A percentile compares a stretch with the other conserved stretches of the same genome.
These are phyloP conservation scores for Megalops atlanticus DNA, from an alignment of 2,113 vertebrate genomes.

Conservation along the genomic window DNA sequence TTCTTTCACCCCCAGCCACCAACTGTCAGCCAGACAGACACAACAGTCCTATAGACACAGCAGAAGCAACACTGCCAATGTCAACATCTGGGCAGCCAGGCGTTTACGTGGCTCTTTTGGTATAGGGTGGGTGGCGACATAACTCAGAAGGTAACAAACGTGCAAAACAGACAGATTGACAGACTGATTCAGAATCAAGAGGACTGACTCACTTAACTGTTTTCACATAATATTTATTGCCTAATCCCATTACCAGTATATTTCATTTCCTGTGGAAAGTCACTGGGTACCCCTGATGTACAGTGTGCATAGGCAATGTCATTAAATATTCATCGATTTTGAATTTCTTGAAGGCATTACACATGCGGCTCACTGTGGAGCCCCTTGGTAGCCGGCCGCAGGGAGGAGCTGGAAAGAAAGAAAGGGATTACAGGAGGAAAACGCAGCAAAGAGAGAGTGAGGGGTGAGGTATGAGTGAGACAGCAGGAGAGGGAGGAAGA, in stretches of 20 bases:
- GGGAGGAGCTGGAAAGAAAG: background rate
- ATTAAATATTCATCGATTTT: background rate
- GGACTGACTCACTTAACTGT: background rate
- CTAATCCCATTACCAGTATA: background rate
- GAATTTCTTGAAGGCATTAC: background rate
- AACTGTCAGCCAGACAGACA: no score
- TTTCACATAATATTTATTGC: slow-evolving; percentile 4
- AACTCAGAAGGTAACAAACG: background rate
- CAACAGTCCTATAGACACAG: background rate
- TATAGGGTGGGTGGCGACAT: background rate
- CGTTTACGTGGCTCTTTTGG: background rate
- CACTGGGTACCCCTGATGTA: background rate
- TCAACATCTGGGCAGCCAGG: background rate
- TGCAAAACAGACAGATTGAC: background rate
- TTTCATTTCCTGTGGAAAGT: background rate
- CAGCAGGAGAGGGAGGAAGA: background rate
- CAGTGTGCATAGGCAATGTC: background rate
- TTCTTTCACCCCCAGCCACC: no score
- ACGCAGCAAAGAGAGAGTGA: background rate
- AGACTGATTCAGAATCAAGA: no score
- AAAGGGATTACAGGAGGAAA: background rate
- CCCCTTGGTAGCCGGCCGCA: no score
- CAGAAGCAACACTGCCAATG: background rate
- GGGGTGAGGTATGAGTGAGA: background rate
- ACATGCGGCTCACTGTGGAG: background rate